Conservation (phyloP, 2,113 vertebrate genomes). For the Crotophaga sulcirostris region DNA sequence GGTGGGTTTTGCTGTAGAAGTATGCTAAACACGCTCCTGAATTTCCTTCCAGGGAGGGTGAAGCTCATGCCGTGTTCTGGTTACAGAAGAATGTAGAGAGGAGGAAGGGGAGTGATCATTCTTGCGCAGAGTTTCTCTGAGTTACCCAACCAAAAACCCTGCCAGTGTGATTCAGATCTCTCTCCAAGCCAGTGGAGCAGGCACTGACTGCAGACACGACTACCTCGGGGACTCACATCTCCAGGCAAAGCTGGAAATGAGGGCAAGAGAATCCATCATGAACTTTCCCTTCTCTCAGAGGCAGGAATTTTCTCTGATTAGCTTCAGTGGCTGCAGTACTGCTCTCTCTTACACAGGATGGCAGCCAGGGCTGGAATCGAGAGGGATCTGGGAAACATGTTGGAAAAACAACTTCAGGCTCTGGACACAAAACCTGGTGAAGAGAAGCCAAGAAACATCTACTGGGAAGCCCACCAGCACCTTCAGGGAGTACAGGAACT, state of each 20-base stretch:
- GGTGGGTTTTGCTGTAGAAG: neutral
- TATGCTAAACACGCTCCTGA: neutral
- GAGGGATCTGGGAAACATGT: neutral
- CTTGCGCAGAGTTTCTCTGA: neutral
- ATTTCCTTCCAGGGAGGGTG: neutral
- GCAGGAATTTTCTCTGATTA: neutral
- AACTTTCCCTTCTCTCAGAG: conserved; percentile 23
- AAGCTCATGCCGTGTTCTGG: neutral
- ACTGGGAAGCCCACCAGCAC: neutral
- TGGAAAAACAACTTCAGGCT: neutral
- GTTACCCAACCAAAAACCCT: conserved; percentile 21
- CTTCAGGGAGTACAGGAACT: neutral
- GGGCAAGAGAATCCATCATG: conserved; percentile 27
- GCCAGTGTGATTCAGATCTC: conserved; percentile 20
- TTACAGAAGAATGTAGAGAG: neutral
- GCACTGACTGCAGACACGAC: conserved; percentile 13
- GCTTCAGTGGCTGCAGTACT: neutral
- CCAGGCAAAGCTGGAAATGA: conserved; percentile 34
- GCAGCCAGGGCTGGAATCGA: neutral
- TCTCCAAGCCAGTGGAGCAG: conserved; percentile 34
- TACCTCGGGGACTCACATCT: conserved; percentile 22
- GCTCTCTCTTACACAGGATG: neutral
- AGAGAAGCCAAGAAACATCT: neutral
- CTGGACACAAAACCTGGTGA: neutral
- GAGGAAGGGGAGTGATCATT: neutral